These are phyloP conservation scores for Acrobasis consociella DNA, from an alignment of 2,888 invertebrate species.

Conservation along the genomic window DNA sequence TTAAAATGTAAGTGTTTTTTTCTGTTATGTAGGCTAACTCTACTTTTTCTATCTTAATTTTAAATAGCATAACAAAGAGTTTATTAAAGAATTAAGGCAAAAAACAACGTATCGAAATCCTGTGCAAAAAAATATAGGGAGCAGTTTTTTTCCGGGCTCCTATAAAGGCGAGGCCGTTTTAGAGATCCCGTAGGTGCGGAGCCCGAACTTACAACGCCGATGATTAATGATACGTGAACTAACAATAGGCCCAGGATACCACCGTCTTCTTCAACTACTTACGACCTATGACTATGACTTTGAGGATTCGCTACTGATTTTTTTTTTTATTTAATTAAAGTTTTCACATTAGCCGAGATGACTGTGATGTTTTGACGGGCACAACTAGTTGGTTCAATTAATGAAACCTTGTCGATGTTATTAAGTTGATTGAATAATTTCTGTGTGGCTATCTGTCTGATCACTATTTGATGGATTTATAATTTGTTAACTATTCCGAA, in stretches of 20 bases:
- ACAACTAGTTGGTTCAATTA: not conserved
- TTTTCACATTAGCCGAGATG: conserved; percentile 1
- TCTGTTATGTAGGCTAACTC: too few species aligned
- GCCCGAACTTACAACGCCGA: conserved; percentile 60
- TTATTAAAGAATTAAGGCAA: not conserved
- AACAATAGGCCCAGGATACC: conserved; percentile 62
- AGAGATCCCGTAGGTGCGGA: conserved; percentile 51
- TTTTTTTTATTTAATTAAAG: not conserved
- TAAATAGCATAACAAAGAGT: too few species aligned
- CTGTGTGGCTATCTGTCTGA: not conserved
- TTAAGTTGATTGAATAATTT: conserved; percentile 12
- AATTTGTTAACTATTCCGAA: conserved; percentile 6
- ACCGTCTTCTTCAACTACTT: conserved; percentile 44
- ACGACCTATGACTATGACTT: conserved; percentile 24
- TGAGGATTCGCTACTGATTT: not conserved
- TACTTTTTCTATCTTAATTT: too few species aligned
- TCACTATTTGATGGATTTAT: conserved; percentile 2
- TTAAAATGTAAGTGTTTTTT: too few species aligned
- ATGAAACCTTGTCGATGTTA: not conserved
- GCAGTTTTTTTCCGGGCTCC: conserved; percentile 7
- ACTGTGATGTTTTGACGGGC: conserved; percentile 10
- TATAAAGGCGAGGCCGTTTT: conserved; percentile 31
- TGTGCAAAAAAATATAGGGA: conserved; percentile 15
- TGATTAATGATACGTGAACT: conserved; percentile 77
- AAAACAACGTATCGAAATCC: not conserved